Base-by-base conservation (phyloP, 1,140 invertebrate species). In the Oscheius sp. region DNA sequence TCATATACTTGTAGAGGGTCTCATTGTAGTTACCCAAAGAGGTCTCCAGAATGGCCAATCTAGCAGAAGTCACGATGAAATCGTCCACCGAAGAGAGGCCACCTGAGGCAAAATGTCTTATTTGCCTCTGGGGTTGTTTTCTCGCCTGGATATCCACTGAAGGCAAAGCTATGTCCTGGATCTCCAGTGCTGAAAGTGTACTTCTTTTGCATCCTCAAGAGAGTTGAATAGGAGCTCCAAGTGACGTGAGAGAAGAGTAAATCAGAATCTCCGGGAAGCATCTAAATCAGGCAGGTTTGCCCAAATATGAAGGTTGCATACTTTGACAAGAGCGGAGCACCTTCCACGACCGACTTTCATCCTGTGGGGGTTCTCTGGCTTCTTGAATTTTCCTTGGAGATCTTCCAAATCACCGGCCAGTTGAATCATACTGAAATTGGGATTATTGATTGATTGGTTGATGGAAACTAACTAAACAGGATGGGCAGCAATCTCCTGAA, bases 141-240 rank as follows among this genome's bases (percentile, higher is more conserved):
- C 7, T 89, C 88, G 69, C 92, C 88, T 13, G 89, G 87, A 66
- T 85, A 84, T 1, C 90, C 90, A 1, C 90, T 89, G 23, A 91
- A 89, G 31, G 70, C 35, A 46, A 65, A 65, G 1, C 29, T 36
- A 4, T 79, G 34, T 82, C 84, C 85, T 85, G 58, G 15, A 74
- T 77, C 71, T 4, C 67, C 58, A 26, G 66, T 62, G 71, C 89
- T 89, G 62, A 94, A 90, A 77, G 90, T 90, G 85, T 95, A 95
- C 72, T 90, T 90, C 85, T 96, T 96, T 78, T 93, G 87, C 18
- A 95, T 89, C 76, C 92, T 87, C 55, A 94, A 86, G 93, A 96
- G 95, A 76, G 89, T 89, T n/a, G 88, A 88, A 80, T 92, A 94
- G 67, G 89, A 89, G 77, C 86, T 87, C 85, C 89, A 90, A 0